Evolutionary conservation across 2,888 invertebrate genomes (phyloP).

Genomic region (Tipula helvola): DNA sequence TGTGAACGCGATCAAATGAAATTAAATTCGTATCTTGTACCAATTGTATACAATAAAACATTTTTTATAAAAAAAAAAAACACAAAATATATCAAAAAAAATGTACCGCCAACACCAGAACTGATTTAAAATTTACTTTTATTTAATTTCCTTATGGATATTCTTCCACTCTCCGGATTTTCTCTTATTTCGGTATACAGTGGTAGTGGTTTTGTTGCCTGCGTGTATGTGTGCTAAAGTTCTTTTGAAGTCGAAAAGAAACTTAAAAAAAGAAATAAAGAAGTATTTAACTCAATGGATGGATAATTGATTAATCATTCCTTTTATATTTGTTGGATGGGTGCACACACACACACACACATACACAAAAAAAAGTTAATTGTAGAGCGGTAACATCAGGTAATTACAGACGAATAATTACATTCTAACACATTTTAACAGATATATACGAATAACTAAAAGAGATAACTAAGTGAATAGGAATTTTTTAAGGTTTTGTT

Average conservation of each 20-base stretch:
- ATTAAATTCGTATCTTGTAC: not conserved
- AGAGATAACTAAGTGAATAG: not conserved
- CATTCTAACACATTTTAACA: conserved; percentile 5
- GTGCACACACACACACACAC: not conserved
- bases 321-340: conserved; percentile 4
- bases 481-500: not conserved
- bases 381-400: conserved; percentile 7
- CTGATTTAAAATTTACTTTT: not conserved
- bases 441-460: not conserved
- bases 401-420: conserved; percentile 9
- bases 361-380: not conserved
- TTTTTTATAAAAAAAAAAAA: not conserved
- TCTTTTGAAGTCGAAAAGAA: not conserved
- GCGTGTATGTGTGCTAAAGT: not conserved
- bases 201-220: not conserved
- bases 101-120: not conserved
- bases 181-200: not conserved
- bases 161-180: not conserved
- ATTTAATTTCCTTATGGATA: conserved; percentile 4
- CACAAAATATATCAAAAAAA: not conserved
- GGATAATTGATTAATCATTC: conserved; percentile 9
- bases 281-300: not conserved
- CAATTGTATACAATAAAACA: not conserved
- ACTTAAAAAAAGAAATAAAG: not conserved
- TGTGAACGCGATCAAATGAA: not conserved